Base-by-base conservation (phyloP, 1,140 invertebrate genomes). In the Lucilia cuprina region DNA sequence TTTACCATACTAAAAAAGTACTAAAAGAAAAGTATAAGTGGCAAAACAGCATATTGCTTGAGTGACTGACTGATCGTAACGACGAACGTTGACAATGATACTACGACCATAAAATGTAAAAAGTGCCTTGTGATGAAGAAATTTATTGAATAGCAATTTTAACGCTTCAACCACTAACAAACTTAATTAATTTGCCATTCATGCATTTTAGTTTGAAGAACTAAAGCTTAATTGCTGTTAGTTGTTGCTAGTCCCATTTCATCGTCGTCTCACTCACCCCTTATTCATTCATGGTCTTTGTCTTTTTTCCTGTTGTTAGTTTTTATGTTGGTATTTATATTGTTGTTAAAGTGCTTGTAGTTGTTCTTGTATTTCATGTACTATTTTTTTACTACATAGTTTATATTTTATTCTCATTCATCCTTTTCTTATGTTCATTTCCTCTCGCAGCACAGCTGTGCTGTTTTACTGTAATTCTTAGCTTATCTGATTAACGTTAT, bases 181-280 rank as follows among this genome's bases (percentile, higher is more conserved):
- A 80, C 77, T 80, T 80, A 80, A 80, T 80, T 80, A 80, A 49
- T 80, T 80, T 21, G 17, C 41, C 47, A 80, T 80, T 80, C 77
- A 80, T 49, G 77, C 77, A 78, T 78, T 78, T 78, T 47, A 30
- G 17, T 13, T 78, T 78, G 1, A 49, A 21, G 77, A 80, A 80
- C 77, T 49, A 49, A 49, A 47, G 41, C 41, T 80, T 80, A 80
- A 80, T 80, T 80, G 41, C 77, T 80, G n/a, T 49, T 49, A 41
- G 35, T 49, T 25, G 2, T 49, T 80, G 21, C 14, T 19, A 12
- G 19, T 77, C 10, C 13, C 17, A 47, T 77, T 21, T 77, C 34
- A 7, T 77, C 34, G 34, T 77, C 17, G 25, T 77, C n/a, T 77
- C 14, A 10, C 49, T 49, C n/a, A 21, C 3, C 25, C 25, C 25